Evolutionary conservation across 53 echinoderm and acorn worm species (phyloP).

Genomic region (Astropecten irregularis): DNA sequence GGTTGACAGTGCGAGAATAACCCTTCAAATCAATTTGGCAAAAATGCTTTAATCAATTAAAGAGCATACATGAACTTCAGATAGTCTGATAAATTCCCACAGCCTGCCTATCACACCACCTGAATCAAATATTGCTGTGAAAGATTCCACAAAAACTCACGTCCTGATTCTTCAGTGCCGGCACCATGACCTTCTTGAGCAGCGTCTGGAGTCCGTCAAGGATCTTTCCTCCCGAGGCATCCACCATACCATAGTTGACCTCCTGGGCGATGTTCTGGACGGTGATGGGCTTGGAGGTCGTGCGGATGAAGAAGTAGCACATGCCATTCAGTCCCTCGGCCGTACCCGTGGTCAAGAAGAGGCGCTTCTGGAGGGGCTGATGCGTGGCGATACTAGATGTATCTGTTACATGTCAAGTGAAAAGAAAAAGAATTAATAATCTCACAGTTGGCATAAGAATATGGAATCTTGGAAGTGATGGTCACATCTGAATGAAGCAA

Average conservation of each 20-base stretch:
- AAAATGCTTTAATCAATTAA: no score
- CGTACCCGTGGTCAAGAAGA: slow-evolving; percentile 94
- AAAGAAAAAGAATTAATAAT: not conserved
- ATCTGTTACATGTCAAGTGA: slow-evolving; percentile 48
- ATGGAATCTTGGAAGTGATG: no score
- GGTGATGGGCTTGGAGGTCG: slow-evolving; percentile 82
- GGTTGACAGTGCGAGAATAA: no score
- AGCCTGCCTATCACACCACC: no score
- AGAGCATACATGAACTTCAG: no score
- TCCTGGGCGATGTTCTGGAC: slow-evolving; percentile 81
- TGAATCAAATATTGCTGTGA: no score
- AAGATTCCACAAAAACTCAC: no score
- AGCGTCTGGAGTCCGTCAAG: slow-evolving; percentile 83
- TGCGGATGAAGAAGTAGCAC: slow-evolving; percentile 97
- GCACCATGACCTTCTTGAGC: slow-evolving; percentile 91
- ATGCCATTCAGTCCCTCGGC: slow-evolving; percentile 91
- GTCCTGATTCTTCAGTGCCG: slow-evolving; percentile 88
- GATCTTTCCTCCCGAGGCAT: slow-evolving; percentile 87
- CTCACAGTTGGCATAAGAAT: no score
- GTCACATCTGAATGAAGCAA: no score
- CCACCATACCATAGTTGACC: slow-evolving; percentile 91
- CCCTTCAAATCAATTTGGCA: no score
- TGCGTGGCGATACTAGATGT: slow-evolving; percentile 81
- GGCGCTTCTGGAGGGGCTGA: slow-evolving; percentile 75
- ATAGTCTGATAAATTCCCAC: no score